Percentiles rank a stretch among this genome's conserved stretches.
phyloP scores from a whole-genome alignment of 2,113 vertebrate species.

The Atrichornis clamosus region DNA sequence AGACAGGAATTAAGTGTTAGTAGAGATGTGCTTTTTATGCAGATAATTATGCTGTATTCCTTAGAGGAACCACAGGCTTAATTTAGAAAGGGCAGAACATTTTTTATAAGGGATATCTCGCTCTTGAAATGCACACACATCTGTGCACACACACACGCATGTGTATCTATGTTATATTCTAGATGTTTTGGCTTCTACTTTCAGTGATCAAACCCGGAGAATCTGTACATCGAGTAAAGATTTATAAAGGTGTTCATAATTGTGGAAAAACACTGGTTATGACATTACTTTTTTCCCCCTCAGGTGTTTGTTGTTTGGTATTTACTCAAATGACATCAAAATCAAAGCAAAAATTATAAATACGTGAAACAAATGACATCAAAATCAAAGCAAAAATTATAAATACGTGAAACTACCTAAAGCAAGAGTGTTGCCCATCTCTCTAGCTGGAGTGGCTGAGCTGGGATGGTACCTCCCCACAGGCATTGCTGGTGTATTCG shows the following conservation, averaged over 20 bases:
- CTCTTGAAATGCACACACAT: not conserved
- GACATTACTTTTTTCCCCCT: not conserved
- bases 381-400: too few relatives aligned
- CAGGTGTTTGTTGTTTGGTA: rapidly evolving
- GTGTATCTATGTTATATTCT: not conserved
- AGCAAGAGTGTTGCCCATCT: too few relatives aligned
- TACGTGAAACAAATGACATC: too few relatives aligned
- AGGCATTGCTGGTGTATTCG: not conserved
- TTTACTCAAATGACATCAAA: not conserved
- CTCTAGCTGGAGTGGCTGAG: rapidly evolving
- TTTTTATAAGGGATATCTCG: not conserved
- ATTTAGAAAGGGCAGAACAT: not conserved
- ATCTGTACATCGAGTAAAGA: not conserved
- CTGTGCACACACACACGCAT: rapidly evolving
- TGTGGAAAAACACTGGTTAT: not conserved
- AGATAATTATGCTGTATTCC: not conserved
- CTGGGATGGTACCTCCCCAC: not conserved
- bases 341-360: too few relatives aligned
- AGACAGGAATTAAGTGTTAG: not conserved
- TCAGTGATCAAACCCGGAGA: not conserved
- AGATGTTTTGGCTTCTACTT: not conserved
- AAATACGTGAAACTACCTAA: too few relatives aligned
- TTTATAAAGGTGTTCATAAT: not conserved
- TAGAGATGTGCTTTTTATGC: not conserved
- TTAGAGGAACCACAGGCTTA: not conserved